These are phyloP conservation scores for Flabesymbios commensalis DNA, from an alignment of 2,888 invertebrate species.

Conservation along the genomic window DNA sequence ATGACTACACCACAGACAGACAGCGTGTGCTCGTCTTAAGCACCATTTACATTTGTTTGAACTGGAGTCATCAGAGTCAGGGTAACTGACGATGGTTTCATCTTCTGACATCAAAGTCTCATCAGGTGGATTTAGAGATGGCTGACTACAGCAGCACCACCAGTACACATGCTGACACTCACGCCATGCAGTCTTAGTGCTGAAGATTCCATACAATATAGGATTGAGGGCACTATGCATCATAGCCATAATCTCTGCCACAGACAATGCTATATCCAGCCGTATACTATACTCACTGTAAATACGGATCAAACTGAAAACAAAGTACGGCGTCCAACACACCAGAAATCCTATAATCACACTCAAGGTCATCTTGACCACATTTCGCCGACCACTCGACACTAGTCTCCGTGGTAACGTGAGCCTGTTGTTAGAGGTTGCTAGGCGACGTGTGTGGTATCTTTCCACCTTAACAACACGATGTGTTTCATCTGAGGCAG, in stretches of 20 bases:
- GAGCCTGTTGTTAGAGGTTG: not conserved
- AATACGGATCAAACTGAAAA: conserved; percentile 60
- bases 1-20: too few species aligned
- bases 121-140: too few species aligned
- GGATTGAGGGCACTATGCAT: conserved; percentile 62
- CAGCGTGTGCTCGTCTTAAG: too few species aligned
- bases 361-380: conserved; percentile 61
- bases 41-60: too few species aligned
- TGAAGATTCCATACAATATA: conserved; percentile 62
- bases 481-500: too few species aligned
- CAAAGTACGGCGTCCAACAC: conserved; percentile 63
- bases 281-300: conserved; percentile 53
- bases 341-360: conserved; percentile 62
- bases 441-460: not conserved
- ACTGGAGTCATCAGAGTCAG: too few species aligned
- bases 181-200: conserved; percentile 13
- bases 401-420: not conserved
- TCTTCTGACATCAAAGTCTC: too few species aligned
- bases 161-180: not conserved
- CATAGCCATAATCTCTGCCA: conserved; percentile 53
- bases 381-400: conserved; percentile 59
- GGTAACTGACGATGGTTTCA: too few species aligned
- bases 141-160: not conserved
- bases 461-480: not conserved
- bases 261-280: conserved; percentile 39